Evolutionary conservation across 64 coral and sea anemone species (phyloP), one percentile per base, ranked within the genome.

Genomic region (Dendrophyllia cribrosa): DNA sequence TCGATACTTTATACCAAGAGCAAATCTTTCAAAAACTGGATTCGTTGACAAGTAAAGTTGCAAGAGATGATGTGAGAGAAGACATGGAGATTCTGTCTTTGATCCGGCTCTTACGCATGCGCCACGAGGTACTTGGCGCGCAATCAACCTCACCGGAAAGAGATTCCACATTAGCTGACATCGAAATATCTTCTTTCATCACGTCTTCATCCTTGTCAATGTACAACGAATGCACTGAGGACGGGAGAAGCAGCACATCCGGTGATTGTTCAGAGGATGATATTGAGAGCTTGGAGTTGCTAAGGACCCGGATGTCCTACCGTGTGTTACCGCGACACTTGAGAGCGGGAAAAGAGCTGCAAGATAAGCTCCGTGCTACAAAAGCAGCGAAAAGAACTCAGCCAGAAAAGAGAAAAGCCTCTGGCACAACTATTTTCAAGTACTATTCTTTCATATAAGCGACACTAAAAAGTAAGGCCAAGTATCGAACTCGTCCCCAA

Each of bases 41-140:
- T 46, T 46, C 34, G 13, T 73, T 73, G 70, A 73, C 70, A 43
- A 73, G 70, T 73, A 44, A 73, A 73, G 43, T 73, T 16, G 25
- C 43, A 44, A 25, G 43, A 47, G 70, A 73, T 16, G 26, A 73
- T 47, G 70, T 48, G 3, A 73, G 43, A 44, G 70, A 73, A 48
- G 70, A 73, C 5, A 73, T 73, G 11, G 70, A 73, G 43, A 11
- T 73, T 44, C 15, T 73, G 12, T 73, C 70, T 10, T 17, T 73
- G 44, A 73, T 73, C 10, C 25, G 70, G 44, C 34, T 73, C 6
- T 4, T 46, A 11, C 3, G 15, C 13, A 10, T 16, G 3, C 2
- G 44, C 4, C 3, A 46, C 7, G 43, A 44, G 15, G 70, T 7
- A 13, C n/a, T n/a, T n/a, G 70, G 14, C 4, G 43, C 43, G 53